Percentiles rank a stretch among this genome's conserved stretches.
Conservation (phyloP, 1,140 invertebrate species). For the Dolichoris vasculosae region DNA sequence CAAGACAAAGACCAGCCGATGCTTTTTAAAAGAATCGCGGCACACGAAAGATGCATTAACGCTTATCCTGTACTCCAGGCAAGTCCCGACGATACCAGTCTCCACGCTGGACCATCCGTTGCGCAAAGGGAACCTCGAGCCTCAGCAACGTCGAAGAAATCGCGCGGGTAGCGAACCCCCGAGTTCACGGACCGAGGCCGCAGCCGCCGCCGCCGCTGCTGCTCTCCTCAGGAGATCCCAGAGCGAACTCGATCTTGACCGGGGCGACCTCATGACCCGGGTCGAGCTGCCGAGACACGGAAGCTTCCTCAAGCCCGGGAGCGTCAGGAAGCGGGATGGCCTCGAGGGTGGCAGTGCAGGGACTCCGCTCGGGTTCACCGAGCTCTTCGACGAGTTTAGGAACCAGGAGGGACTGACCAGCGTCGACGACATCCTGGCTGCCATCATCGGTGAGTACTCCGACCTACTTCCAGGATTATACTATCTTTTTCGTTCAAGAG, state of each 20-base stretch:
- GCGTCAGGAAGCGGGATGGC: slow-evolving; percentile 65
- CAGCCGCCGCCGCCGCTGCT: slow-evolving; percentile 66
- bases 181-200: slow-evolving; percentile 68
- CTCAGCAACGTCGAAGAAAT: slow-evolving; percentile 59
- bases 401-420: slow-evolving; percentile 89
- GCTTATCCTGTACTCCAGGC: not conserved
- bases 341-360: slow-evolving; percentile 76
- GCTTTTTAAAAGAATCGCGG: not conserved
- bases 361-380: slow-evolving; percentile 87
- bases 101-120: slow-evolving; percentile 57
- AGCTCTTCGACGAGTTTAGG: slow-evolving; percentile 88
- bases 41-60: not conserved
- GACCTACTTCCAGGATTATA: too few species aligned
- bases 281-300: slow-evolving; percentile 88
- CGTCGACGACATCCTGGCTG: slow-evolving; percentile 89
- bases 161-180: slow-evolving; percentile 70
- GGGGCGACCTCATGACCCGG: slow-evolving; percentile 86
- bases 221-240: slow-evolving; percentile 75
- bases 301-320: slow-evolving; percentile 86
- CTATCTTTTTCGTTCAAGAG: not conserved
- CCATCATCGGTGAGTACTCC: slow-evolving; percentile 82
- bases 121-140: not conserved
- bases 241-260: slow-evolving; percentile 71
- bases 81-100: slow-evolving; percentile 18
- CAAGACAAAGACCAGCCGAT: not conserved